Evolutionary conservation across 2,797 vertebrate genomes (phyloP).

Genomic region (Helostoma temminkii): DNA sequence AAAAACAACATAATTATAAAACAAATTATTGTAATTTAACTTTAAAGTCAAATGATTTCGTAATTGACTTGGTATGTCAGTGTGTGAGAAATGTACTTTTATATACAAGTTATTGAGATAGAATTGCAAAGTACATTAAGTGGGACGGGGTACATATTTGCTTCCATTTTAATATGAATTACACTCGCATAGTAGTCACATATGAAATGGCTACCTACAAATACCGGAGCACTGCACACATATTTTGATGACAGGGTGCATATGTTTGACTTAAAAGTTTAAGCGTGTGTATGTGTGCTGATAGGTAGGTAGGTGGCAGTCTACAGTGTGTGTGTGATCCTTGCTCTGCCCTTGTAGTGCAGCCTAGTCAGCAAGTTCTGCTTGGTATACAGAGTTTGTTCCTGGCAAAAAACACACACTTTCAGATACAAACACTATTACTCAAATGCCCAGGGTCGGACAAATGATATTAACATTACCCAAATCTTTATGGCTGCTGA

Average conservation of each 20-base stretch:
- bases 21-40: too few relatives aligned
- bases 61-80: background rate
- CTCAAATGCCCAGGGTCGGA: slow-evolving; percentile 2
- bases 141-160: background rate
- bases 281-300: slow-evolving; percentile 15
- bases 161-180: slow-evolving; percentile 4
- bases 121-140: background rate
- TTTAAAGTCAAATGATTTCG: too few relatives aligned
- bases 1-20: too few relatives aligned
- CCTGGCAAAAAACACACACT: slow-evolving; percentile 44
- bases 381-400: slow-evolving; percentile 64
- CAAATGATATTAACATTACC: slow-evolving; percentile 1
- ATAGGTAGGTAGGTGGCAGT: background rate
- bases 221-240: slow-evolving; percentile 22
- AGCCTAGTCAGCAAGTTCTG: slow-evolving; percentile 73
- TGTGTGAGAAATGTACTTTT: background rate
- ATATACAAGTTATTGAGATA: background rate
- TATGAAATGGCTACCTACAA: slow-evolving; percentile 30
- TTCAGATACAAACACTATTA: slow-evolving; percentile 27
- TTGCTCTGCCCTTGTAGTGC: slow-evolving; percentile 67
- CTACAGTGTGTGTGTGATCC: slow-evolving; percentile 19
- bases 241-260: slow-evolving; percentile 39
- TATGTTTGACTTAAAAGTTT: slow-evolving; percentile 37
- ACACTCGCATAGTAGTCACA: background rate
- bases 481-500: slow-evolving; percentile 22